Conservation (phyloP, 1,140 invertebrate genomes). For the Drosophila mayri region DNA sequence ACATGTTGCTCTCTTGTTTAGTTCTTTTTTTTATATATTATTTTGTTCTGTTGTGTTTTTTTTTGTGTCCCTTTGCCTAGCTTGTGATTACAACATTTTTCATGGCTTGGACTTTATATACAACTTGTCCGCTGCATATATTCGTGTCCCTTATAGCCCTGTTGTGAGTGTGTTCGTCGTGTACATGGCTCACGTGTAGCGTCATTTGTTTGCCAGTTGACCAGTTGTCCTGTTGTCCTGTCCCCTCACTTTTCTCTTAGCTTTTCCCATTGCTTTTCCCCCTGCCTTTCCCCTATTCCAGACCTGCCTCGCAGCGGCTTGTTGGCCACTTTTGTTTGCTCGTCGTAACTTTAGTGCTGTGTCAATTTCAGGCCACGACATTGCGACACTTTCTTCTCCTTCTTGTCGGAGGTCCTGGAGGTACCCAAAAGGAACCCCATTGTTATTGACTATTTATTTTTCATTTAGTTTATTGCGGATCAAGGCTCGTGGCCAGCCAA, state of each 20-base stretch:
- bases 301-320: conserved; percentile 22
- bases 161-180: conserved; percentile 17
- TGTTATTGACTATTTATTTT: conserved; percentile 72
- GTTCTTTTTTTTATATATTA: not conserved
- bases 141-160: conserved; percentile 9
- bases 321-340: conserved; percentile 49
- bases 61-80: conserved; percentile 34
- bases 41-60: not conserved
- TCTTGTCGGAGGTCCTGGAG: not conserved
- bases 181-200: conserved; percentile 28
- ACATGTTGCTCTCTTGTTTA: conserved; percentile 16
- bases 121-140: conserved; percentile 37
- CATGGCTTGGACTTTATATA: conserved; percentile 51
- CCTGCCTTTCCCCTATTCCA: too few relatives aligned
- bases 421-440: conserved; percentile 3
- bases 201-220: conserved; percentile 57
- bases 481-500: conserved; percentile 42
- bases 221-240: conserved; percentile 37
- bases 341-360: conserved; percentile 56
- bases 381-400: conserved; percentile 38
- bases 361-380: conserved; percentile 57
- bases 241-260: not conserved
- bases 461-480: conserved; percentile 78
- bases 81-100: conserved; percentile 74
- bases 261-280: not conserved